Percentiles rank a stretch among this genome's conserved stretches.
phyloP scores from a whole-genome alignment of 2,797 vertebrate species.

The Trichosurus vulpecula region DNA sequence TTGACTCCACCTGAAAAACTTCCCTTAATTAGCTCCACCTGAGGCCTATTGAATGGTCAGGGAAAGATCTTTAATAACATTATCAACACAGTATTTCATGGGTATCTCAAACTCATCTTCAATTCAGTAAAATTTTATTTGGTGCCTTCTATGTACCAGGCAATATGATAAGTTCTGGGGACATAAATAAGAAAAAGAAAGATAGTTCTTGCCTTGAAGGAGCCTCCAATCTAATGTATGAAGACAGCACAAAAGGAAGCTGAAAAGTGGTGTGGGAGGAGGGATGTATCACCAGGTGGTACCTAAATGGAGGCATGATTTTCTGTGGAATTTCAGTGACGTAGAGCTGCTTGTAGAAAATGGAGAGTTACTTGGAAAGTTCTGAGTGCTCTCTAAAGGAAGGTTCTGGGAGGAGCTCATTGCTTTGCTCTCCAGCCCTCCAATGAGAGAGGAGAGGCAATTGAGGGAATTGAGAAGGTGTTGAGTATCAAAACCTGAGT shows the following conservation, averaged over 20 bases:
- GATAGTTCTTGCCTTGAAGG: background rate
- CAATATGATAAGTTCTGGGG: background rate
- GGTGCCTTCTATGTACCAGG: background rate
- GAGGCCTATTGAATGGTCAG: too few species aligned
- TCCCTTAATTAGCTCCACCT: too few species aligned
- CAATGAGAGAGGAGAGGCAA: background rate
- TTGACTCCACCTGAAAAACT: too few species aligned
- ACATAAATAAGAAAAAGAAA: background rate
- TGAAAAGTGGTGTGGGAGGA: background rate
- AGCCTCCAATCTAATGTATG: background rate
- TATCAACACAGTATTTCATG: too few species aligned
- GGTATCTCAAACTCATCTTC: background rate
- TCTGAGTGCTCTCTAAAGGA: background rate
- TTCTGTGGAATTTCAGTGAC: background rate
- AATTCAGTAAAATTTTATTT: background rate
- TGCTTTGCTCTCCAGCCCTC: background rate
- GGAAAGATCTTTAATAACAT: too few species aligned
- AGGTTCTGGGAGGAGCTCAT: background rate
- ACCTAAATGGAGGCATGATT: background rate
- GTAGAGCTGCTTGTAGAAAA: background rate
- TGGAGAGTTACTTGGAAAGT: background rate
- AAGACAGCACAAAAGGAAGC: background rate
- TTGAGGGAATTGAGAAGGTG: background rate
- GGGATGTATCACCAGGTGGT: background rate
- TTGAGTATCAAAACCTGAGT: background rate